Percentiles rank a stretch among this genome's conserved stretches.
phyloP scores from a whole-genome alignment of 2,888 invertebrate species.

The Acleris emargana region DNA sequence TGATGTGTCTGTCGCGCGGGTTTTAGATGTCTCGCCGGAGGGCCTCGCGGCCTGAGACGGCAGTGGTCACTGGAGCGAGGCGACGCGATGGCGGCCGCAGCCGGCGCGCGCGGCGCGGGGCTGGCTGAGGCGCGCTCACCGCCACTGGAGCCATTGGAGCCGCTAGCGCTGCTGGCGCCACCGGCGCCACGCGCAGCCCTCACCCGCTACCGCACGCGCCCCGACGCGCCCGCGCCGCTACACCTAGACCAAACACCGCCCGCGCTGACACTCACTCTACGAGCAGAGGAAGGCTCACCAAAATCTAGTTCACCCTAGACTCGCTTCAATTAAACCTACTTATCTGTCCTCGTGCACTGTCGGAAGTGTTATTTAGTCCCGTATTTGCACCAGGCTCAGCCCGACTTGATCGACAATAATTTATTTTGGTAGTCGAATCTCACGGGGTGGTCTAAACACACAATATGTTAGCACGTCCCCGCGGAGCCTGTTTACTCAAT shows the following conservation, averaged over 20 bases:
- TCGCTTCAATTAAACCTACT: constrained; percentile 2
- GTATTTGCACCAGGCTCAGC: constrained; percentile 19
- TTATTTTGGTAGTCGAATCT: constrained; percentile 64
- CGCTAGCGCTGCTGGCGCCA: constrained; percentile 46
- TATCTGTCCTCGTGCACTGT: constrained; percentile 15
- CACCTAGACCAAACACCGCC: constrained; percentile 35
- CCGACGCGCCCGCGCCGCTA: constrained; percentile 41
- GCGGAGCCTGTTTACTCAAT: constrained; percentile 32
- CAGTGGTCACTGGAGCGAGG: constrained; percentile 77
- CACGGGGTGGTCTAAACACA: constrained; percentile 38
- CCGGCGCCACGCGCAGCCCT: constrained; percentile 40
- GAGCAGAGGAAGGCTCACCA: constrained; percentile 13
- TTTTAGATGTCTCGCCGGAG: constrained; percentile 46
- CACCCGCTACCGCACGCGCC: constrained; percentile 57
- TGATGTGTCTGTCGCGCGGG: too few species aligned
- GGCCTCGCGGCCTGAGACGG: constrained; percentile 58
- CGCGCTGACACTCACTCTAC: constrained; percentile 29
- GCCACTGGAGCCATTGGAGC: constrained; percentile 49
- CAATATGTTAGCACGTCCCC: constrained; percentile 33
- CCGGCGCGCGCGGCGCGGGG: constrained; percentile 2
- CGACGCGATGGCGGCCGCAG: constrained; percentile 44
- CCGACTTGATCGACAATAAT: constrained; percentile 66
- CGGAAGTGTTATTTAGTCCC: constrained; percentile 13
- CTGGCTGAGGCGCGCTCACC: constrained; percentile 46
- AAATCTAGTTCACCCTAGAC: constrained; percentile 26